These are phyloP conservation scores for Heliconius hortense DNA, from an alignment of 2,888 invertebrate genomes.

Conservation along the genomic window DNA sequence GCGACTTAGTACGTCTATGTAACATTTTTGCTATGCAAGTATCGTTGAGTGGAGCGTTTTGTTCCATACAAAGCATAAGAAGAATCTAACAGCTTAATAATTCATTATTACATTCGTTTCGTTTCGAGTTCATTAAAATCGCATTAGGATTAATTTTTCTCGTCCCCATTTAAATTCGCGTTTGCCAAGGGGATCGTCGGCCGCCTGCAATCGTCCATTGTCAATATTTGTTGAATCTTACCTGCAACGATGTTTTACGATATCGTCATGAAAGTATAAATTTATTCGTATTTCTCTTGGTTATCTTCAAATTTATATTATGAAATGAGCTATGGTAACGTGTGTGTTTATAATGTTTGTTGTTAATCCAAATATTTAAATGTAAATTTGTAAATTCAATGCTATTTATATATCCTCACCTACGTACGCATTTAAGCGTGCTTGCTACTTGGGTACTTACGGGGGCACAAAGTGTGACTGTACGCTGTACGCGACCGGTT, in stretches of 20 bases:
- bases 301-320: not conserved
- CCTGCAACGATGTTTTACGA: conserved; percentile 65
- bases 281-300: conserved; percentile 26
- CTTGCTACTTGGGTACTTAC: too few relatives aligned
- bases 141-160: conserved; percentile 83
- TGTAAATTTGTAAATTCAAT: not conserved
- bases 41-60: not conserved
- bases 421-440: too few relatives aligned
- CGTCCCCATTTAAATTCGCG: conserved; percentile 80
- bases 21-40: not conserved
- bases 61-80: conserved; percentile 51
- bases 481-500: too few relatives aligned
- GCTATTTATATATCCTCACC: too few relatives aligned
- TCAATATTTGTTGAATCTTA: conserved; percentile 78
- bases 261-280: conserved; percentile 48
- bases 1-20: not conserved
- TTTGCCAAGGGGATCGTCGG: conserved; percentile 76
- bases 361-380: not conserved
- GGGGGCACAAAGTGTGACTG: too few relatives aligned
- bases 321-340: not conserved
- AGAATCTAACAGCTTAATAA: conserved; percentile 71
- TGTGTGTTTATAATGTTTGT: not conserved
- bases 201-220: conserved; percentile 77
- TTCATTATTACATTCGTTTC: conserved; percentile 79
- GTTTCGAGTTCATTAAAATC: conserved; percentile 81